These are phyloP conservation scores for Acanthoscelides obtectus DNA, from an alignment of 2,888 invertebrate genomes.

Conservation along the genomic window DNA sequence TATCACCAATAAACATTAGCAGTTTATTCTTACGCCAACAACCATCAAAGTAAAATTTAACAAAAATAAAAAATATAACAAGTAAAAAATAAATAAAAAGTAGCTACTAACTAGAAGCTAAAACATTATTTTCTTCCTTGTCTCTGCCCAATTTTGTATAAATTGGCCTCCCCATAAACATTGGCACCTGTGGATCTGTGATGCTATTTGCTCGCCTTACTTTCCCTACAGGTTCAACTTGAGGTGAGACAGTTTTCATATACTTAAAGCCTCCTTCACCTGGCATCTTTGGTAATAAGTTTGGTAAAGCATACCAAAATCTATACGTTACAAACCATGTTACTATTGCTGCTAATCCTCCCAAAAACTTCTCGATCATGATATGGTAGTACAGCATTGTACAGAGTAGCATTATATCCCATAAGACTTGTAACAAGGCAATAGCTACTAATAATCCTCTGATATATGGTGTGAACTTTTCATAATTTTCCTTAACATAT, in stretches of 20 bases:
- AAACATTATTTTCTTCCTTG: not conserved
- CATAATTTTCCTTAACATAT: conserved; percentile 67
- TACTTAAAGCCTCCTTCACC: conserved; percentile 79
- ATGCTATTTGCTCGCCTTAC: conserved; percentile 49
- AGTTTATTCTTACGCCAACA: not conserved
- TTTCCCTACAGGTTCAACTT: conserved; percentile 31
- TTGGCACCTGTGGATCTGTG: conserved; percentile 45
- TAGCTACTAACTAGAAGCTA: not conserved
- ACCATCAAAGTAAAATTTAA: not conserved
- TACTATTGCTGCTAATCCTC: conserved; percentile 78
- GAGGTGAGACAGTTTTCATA: conserved; percentile 48
- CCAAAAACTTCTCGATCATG: conserved; percentile 91
- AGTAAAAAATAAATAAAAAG: not conserved
- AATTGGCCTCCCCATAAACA: conserved; percentile 79
- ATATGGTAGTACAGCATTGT: conserved; percentile 95
- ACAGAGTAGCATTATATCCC: conserved; percentile 92
- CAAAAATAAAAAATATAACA: not conserved
- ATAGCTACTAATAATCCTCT: conserved; percentile 72
- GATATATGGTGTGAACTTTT: conserved; percentile 75
- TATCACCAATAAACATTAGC: not conserved
- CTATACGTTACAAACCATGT: conserved; percentile 91
- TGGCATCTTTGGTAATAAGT: conserved; percentile 62
- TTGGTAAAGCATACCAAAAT: conserved; percentile 66
- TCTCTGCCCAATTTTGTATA: conserved; percentile 34
- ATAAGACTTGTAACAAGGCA: conserved; percentile 75